phyloP scores from a whole-genome alignment of 2,797 vertebrate species.

The Anguilla anguilla region DNA sequence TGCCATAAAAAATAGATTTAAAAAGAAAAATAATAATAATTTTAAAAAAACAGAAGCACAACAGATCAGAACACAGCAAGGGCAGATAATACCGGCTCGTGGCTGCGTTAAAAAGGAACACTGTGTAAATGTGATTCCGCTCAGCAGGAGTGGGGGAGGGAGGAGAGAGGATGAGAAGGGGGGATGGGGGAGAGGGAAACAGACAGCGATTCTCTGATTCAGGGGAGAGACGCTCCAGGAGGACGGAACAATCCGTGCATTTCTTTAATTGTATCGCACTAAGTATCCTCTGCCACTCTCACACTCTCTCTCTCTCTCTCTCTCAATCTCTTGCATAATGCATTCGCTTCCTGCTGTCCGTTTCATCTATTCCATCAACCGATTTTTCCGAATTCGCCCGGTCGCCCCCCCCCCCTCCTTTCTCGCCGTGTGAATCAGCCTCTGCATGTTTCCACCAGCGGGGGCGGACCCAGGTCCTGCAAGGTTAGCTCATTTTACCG shows the following conservation, averaged over 20 bases:
- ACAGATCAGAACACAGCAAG: not conserved
- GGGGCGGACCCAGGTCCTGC: not conserved
- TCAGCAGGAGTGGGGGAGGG: too few species aligned
- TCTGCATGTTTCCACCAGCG: not conserved
- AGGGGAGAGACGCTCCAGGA: not conserved
- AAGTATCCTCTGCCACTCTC: not conserved
- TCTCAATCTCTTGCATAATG: conserved; percentile 40
- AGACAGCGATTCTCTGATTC: not conserved
- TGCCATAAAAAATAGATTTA: not conserved
- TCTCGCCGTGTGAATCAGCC: not conserved
- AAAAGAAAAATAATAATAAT: too few species aligned
- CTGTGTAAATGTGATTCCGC: not conserved
- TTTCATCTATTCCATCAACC: not conserved
- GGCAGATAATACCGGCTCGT: not conserved
- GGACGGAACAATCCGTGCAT: not conserved
- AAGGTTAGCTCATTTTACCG: not conserved
- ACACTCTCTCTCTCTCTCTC: too few species aligned
- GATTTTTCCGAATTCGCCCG: not conserved
- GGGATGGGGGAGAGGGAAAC: too few species aligned
- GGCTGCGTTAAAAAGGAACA: not conserved
- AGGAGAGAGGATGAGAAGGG: not conserved
- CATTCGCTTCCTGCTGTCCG: not conserved
- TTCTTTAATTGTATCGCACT: not conserved
- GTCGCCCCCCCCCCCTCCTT: not conserved
- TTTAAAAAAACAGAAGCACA: not conserved